Evolutionary conservation across 1,140 invertebrate genomes (phyloP).

Genomic region (Drosophila pandora): DNA sequence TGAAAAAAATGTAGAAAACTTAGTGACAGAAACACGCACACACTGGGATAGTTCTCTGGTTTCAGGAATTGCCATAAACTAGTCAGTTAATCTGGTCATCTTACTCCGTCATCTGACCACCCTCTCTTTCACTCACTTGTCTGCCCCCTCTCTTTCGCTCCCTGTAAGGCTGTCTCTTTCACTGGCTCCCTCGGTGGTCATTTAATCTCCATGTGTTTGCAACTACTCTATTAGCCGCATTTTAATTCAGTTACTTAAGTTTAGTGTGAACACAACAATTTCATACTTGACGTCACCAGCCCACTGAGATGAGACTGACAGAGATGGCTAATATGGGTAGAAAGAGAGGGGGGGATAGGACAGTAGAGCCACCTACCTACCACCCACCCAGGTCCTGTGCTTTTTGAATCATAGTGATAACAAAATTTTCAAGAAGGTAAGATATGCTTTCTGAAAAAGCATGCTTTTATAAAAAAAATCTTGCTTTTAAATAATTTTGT

Average conservation of each 20-base stretch:
- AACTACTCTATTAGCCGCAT: constrained; percentile 81
- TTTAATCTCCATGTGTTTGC: constrained; percentile 68
- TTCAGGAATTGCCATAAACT: constrained; percentile 48
- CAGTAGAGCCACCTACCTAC: no score
- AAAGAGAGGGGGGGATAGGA: neutral
- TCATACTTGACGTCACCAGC: constrained; percentile 69
- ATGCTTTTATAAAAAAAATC: no score
- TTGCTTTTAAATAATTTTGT: no score
- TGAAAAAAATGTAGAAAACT: constrained; percentile 12
- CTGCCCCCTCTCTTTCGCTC: constrained; percentile 11
- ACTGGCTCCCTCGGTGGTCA: constrained; percentile 12
- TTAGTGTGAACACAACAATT: constrained; percentile 82
- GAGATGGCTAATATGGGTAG: neutral
- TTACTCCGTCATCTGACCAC: constrained; percentile 31
- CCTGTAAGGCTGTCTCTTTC: neutral
- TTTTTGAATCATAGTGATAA: no score
- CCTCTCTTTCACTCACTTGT: neutral
- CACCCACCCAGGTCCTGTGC: no score
- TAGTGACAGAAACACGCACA: constrained; percentile 61
- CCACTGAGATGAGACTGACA: constrained; percentile 9
- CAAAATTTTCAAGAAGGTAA: no score
- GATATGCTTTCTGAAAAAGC: no score
- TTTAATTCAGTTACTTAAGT: constrained; percentile 82
- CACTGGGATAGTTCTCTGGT: constrained; percentile 16
- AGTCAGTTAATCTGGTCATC: constrained; percentile 53